A percentile compares a stretch with the other conserved stretches of the same genome.
Conservation (phyloP, 2,888 invertebrate species). For the Plusia festucae region DNA sequence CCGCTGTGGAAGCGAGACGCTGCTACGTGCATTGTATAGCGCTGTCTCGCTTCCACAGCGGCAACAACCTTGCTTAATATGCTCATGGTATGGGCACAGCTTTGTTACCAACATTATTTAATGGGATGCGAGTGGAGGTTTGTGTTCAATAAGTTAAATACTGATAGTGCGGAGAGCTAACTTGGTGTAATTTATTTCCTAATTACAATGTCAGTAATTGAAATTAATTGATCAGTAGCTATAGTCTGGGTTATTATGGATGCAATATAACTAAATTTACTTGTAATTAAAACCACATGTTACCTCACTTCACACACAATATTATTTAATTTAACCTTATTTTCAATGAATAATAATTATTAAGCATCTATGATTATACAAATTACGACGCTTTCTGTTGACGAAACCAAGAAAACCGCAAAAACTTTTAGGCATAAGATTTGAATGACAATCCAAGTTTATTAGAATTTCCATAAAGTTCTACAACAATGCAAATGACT, state of each 20-base stretch:
- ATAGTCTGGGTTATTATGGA: background rate
- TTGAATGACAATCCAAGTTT: slow-evolving; percentile 49
- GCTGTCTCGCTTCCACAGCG: too few species aligned
- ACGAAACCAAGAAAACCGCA: slow-evolving; percentile 9
- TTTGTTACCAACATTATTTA: too few species aligned
- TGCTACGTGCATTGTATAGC: too few species aligned
- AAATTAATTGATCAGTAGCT: background rate
- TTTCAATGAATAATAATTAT: background rate
- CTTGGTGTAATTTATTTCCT: slow-evolving; percentile 5
- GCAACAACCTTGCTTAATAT: too few species aligned
- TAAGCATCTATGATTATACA: background rate
- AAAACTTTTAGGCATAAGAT: slow-evolving; percentile 29
- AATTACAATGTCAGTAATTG: background rate
- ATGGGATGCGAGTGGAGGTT: slow-evolving; percentile 30
- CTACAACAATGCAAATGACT: slow-evolving; percentile 39
- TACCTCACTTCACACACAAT: background rate
- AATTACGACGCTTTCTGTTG: background rate
- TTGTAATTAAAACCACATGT: background rate
- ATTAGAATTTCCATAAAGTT: slow-evolving; percentile 57
- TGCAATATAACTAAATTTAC: background rate
- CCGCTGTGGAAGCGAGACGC: too few species aligned
- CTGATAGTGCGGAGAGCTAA: slow-evolving; percentile 20
- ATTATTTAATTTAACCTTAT: background rate
- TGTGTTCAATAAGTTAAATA: slow-evolving; percentile 14
- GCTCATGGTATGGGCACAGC: too few species aligned